A percentile compares a stretch with the other conserved stretches of the same genome.
phyloP scores from a whole-genome alignment of 1,140 invertebrate species.

The Bombus soroeensis region DNA sequence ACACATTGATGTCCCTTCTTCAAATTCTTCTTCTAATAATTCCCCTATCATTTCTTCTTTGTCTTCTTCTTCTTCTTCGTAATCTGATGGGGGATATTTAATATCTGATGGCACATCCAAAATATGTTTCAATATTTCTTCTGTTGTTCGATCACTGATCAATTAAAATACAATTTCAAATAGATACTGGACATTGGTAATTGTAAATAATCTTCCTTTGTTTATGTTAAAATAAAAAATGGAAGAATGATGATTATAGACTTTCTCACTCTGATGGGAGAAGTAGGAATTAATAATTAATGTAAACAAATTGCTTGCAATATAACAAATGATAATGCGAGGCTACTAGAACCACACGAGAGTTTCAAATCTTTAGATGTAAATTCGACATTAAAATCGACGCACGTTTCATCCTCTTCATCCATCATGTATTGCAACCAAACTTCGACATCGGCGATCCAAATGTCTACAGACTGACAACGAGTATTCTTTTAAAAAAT shows the following conservation, averaged over 20 bases:
- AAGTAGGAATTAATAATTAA: neutral
- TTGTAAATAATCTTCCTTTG: neutral
- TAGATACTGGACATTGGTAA: neutral
- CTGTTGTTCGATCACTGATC: neutral
- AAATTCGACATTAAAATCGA: neutral
- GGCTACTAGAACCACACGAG: neutral
- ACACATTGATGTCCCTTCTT: neutral
- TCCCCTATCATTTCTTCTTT: neutral
- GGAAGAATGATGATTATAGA: neutral
- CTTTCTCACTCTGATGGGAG: neutral
- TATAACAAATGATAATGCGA: neutral
- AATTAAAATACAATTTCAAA: neutral
- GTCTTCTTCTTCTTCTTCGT: neutral
- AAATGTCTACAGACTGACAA: constrained; percentile 58
- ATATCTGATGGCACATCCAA: neutral
- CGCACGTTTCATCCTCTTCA: neutral
- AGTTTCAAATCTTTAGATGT: neutral
- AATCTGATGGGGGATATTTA: neutral
- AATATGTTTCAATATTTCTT: neutral
- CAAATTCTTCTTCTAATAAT: neutral
- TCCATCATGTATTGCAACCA: constrained; percentile 4
- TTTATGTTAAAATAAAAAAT: neutral
- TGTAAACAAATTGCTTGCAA: neutral
- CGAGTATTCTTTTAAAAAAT: neutral
- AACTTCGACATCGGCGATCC: constrained; percentile 56